Evolutionary conservation across 2,113 vertebrate genomes (phyloP).

Genomic region (Catharus minimus): DNA sequence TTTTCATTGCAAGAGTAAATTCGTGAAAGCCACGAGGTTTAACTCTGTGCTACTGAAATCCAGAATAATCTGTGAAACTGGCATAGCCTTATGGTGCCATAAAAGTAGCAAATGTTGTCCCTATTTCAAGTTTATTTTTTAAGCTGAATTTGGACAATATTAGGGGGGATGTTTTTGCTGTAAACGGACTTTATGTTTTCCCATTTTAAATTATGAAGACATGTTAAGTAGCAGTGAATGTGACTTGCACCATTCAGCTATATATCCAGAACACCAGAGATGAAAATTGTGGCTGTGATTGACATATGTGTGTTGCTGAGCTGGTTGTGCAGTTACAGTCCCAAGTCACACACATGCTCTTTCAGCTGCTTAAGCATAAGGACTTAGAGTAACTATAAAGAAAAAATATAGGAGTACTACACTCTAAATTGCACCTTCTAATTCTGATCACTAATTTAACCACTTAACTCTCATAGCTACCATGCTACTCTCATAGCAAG

Average conservation of each 20-base stretch:
- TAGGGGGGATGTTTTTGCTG: background rate
- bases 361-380: background rate
- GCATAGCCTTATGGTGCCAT: background rate
- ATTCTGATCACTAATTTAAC: background rate
- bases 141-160: background rate
- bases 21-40: background rate
- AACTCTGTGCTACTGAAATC: background rate
- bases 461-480: background rate
- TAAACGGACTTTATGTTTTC: background rate
- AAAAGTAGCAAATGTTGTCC: background rate
- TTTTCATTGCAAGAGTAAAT: background rate
- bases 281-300: background rate
- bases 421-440: background rate
- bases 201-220: background rate
- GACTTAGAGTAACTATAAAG: background rate
- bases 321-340: background rate
- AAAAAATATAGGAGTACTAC: background rate
- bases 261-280: background rate
- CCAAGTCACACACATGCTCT: background rate
- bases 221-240: background rate
- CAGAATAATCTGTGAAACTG: background rate
- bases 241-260: background rate
- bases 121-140: background rate
- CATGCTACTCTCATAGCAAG: background rate
- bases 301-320: background rate